Percentiles rank a stretch among this genome's conserved stretches.
Evolutionary conservation across 2,113 vertebrate genomes (phyloP).

Genomic region (Albula glossodonta): DNA sequence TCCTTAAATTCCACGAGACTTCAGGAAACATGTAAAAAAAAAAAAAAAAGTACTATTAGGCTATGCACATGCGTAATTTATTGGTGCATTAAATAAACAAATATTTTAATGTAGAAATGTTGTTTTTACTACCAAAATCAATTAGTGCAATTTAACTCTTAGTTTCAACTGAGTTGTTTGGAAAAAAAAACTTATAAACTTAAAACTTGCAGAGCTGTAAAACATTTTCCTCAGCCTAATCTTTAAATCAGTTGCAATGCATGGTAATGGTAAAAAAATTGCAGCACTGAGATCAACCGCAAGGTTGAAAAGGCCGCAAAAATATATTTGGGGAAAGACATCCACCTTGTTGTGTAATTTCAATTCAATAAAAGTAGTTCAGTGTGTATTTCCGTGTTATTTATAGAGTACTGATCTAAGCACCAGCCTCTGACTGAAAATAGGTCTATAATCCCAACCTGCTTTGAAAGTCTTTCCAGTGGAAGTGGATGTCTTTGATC

Average conservation of each 20-base stretch:
- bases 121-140: too few species aligned
- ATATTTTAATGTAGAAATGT: too few species aligned
- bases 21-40: too few species aligned
- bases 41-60: too few species aligned
- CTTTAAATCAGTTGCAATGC: background rate
- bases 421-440: constrained; percentile 43
- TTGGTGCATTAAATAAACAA: too few species aligned
- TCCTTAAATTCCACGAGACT: too few species aligned
- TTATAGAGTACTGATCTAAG: constrained; percentile 22
- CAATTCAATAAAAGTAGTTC: constrained; percentile 20
- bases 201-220: constrained; percentile 13
- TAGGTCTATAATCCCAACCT: constrained; percentile 46
- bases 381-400: constrained; percentile 26
- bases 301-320: background rate
- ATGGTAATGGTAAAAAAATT: background rate
- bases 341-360: background rate
- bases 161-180: too few species aligned
- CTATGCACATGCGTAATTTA: too few species aligned
- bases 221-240: constrained; percentile 5
- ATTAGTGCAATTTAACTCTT: too few species aligned
- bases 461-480: constrained; percentile 21
- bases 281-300: background rate
- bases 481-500: constrained; percentile 20
- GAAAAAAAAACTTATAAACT: too few species aligned
- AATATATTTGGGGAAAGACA: background rate